These are phyloP conservation scores for Hemichromis elongatus DNA, from an alignment of 2,113 vertebrate genomes.

Conservation along the genomic window DNA sequence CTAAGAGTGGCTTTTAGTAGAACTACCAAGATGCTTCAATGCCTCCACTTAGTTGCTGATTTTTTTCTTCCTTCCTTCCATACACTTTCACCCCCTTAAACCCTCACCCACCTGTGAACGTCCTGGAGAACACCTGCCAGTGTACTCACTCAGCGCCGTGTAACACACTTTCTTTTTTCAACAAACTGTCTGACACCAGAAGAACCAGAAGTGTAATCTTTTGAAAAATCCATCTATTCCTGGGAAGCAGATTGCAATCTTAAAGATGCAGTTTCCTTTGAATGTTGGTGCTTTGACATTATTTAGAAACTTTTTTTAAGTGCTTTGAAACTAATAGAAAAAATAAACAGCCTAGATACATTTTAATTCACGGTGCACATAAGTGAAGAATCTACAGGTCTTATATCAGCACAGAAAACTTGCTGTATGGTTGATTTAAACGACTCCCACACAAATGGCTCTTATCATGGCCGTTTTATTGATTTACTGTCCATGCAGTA, in stretches of 20 bases:
- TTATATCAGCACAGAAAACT: not conserved
- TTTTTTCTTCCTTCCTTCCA: not conserved
- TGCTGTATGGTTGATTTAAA: not conserved
- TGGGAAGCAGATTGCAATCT: not conserved
- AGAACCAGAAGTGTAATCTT: slow-evolving; percentile 6
- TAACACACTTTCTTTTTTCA: not conserved
- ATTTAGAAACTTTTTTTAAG: not conserved
- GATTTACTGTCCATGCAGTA: not conserved
- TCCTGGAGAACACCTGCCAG: not conserved
- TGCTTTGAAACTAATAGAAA: slow-evolving; percentile 13
- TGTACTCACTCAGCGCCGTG: not conserved
- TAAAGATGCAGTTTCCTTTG: not conserved
- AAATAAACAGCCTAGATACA: not conserved
- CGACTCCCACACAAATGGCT: not conserved
- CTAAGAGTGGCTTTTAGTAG: not conserved
- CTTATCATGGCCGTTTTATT: not conserved
- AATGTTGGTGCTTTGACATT: not conserved
- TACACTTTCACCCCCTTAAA: not conserved
- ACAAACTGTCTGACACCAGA: not conserved
- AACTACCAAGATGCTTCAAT: not conserved
- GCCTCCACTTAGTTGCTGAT: not conserved
- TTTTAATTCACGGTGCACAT: slow-evolving; percentile 9
- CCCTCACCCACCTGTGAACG: not conserved
- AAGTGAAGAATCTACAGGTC: not conserved
- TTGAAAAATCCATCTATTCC: not conserved